phyloP scores from a whole-genome alignment of 2,888 invertebrate species.

The Drosophila anomalipes region DNA sequence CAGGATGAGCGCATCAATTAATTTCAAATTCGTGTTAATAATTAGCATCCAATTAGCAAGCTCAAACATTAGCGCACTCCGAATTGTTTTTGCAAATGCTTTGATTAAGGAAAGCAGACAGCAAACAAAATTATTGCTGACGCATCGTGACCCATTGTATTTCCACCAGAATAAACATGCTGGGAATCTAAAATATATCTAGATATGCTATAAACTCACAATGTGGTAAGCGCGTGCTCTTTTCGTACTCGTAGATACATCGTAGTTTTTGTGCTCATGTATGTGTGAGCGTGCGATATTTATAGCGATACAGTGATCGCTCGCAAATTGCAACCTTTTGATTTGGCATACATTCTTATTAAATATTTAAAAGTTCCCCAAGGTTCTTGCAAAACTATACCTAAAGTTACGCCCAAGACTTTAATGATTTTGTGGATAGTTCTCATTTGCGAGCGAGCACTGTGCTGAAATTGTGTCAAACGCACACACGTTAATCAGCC shows the following conservation, averaged over 20 bases:
- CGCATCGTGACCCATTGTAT: slow-evolving; percentile 32
- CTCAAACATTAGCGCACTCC: slow-evolving; percentile 14
- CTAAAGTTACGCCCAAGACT: background rate
- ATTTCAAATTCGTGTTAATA: slow-evolving; percentile 10
- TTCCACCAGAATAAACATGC: background rate
- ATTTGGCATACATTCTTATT: background rate
- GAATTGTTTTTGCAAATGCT: slow-evolving; percentile 26
- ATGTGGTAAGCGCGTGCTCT: slow-evolving; percentile 43
- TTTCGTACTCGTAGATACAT: background rate
- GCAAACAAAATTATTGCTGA: slow-evolving; percentile 15
- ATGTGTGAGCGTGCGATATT: slow-evolving; percentile 13
- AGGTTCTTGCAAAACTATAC: background rate
- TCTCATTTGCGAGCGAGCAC: background rate
- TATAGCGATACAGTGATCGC: slow-evolving; percentile 21
- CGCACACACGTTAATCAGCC: slow-evolving; percentile 55
- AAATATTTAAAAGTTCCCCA: background rate
- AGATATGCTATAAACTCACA: slow-evolving; percentile 11
- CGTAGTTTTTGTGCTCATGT: background rate
- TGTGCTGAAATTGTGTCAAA: slow-evolving; percentile 23
- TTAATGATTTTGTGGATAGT: background rate
- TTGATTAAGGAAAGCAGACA: slow-evolving; percentile 26
- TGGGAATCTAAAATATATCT: background rate
- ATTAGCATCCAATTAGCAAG: slow-evolving; percentile 25
- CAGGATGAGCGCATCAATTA: slow-evolving; percentile 1
- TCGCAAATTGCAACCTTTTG: background rate